These are phyloP conservation scores for Orgyia antiqua DNA, from an alignment of 2,888 invertebrate species.

Conservation along the genomic window DNA sequence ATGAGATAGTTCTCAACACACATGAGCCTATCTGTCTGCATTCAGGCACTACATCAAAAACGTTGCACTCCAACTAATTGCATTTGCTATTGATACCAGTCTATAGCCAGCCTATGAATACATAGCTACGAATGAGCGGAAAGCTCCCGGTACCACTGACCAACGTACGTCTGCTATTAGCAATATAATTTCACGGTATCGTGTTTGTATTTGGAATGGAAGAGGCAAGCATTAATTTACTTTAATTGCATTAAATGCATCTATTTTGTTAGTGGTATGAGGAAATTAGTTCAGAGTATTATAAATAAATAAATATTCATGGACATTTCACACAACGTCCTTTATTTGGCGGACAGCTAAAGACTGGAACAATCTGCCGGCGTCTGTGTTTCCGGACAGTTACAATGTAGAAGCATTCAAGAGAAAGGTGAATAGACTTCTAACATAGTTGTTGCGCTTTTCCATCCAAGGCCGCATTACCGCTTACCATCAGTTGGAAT, in stretches of 20 bases:
- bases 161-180: conserved; percentile 32
- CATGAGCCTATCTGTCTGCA: conserved; percentile 40
- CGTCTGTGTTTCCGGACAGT: too few species aligned
- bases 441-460: too few species aligned
- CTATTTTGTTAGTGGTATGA: conserved; percentile 9
- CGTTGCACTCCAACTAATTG: conserved; percentile 76
- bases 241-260: conserved; percentile 20
- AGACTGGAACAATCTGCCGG: too few species aligned
- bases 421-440: too few species aligned
- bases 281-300: too few species aligned
- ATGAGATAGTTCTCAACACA: conserved; percentile 43
- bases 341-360: too few species aligned
- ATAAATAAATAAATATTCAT: too few species aligned
- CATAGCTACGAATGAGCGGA: conserved; percentile 13
- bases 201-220: conserved; percentile 21
- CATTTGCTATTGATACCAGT: conserved; percentile 68
- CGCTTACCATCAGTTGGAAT: too few species aligned
- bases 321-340: too few species aligned
- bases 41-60: conserved; percentile 70
- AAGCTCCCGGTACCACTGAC: conserved; percentile 5
- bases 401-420: too few species aligned
- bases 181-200: conserved; percentile 29
- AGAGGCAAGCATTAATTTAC: conserved; percentile 22
- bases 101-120: conserved; percentile 43
- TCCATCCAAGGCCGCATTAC: too few species aligned